Evolutionary conservation across 2,113 vertebrate genomes (phyloP), one percentile per base, ranked within the genome.

Genomic region (Cebidichthys violaceus): DNA sequence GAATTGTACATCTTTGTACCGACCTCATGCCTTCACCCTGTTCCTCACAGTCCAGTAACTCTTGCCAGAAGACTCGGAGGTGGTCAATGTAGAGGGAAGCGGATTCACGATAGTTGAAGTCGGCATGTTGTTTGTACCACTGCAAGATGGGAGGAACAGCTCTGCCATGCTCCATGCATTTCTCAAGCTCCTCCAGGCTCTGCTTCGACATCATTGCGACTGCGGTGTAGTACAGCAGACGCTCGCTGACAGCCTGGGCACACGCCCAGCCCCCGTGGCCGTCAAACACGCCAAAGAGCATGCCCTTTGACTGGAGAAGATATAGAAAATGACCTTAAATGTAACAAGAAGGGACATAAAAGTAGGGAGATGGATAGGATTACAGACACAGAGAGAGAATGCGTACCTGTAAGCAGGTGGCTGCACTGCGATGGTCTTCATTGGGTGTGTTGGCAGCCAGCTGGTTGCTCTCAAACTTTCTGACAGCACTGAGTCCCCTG

Each of bases 51-150:
- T 96, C 95, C 67, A 99, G 90, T 61, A 99, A 83, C 52, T 98
- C 97, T 74, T 99, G 98, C 98, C 98, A 99, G 92, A 97, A 99
- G 41, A 98, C 96, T 0, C 98, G 94, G 33, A 99, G 97, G 86
- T 96, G 97, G 37, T 98, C 94, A 4, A 96, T 94, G 43, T 99
- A 98, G 0, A 96, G 93, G 0, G 97, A 95, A 0, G 97, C 92
- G 17, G 96, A 94, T 67, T 98, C 96, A 0, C 89, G 95, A 78
- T 96, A 97, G 79, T 93, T 95, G 22, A 95, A 93, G 31, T 98
- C 95, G 1, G 91, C 90, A 2, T 95, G 96, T 67, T 97, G 96
- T 88, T 96, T 97, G 91, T 98, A 94, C 96, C 96, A 96, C 85
- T 96, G 97, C 72, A 99, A 92, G 69, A 99, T 96, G 17, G 98